phyloP scores from a whole-genome alignment of 2,113 vertebrate genomes.

The Uria lomvia region DNA sequence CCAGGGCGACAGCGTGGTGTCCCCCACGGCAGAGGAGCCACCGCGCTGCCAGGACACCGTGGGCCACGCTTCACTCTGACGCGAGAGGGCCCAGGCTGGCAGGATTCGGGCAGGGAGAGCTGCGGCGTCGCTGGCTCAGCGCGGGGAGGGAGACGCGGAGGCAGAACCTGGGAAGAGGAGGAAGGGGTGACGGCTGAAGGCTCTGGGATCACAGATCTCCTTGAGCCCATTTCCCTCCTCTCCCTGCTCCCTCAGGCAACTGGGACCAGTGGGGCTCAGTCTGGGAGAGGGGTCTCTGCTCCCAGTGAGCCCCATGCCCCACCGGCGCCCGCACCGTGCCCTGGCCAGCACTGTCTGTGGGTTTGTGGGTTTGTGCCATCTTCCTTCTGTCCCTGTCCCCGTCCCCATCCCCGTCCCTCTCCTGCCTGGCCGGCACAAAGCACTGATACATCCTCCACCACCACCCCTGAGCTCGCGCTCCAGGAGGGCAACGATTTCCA shows the following conservation, averaged over 20 bases:
- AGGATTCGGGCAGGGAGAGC: background rate
- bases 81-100: background rate
- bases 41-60: background rate
- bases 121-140: background rate
- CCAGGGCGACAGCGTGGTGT: background rate
- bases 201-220: background rate
- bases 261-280: background rate
- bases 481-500: no score
- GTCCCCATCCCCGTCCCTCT: background rate
- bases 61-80: no score
- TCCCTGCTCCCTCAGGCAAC: background rate
- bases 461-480: background rate
- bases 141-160: background rate
- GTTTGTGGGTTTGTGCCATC: background rate
- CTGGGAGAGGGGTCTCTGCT: background rate
- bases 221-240: no score
- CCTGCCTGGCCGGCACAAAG: background rate
- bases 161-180: background rate
- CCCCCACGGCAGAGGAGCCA: background rate
- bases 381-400: background rate
- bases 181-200: background rate
- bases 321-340: background rate
- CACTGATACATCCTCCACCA: background rate
- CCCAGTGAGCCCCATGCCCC: rapidly evolving
- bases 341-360: background rate